Conservation (phyloP, 2,888 invertebrate genomes). For the Himalopsyche tibetana region DNA sequence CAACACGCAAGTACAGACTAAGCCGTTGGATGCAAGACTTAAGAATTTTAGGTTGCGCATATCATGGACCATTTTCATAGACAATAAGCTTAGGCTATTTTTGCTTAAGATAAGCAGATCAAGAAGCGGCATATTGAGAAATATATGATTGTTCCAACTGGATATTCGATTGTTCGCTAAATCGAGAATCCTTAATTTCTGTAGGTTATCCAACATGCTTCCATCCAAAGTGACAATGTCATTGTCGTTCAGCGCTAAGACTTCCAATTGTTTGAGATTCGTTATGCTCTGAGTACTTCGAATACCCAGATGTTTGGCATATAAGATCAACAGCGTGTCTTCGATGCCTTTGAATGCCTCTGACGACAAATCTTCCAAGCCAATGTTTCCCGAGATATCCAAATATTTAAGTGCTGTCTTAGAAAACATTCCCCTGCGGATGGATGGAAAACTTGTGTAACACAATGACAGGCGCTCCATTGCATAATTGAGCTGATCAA, state of each 20-base stretch:
- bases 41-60: constrained; percentile 73
- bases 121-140: constrained; percentile 71
- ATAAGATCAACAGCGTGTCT: constrained; percentile 72
- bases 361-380: constrained; percentile 69
- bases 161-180: constrained; percentile 76
- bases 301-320: constrained; percentile 73
- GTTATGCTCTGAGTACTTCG: constrained; percentile 70
- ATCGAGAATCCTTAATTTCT: constrained; percentile 74
- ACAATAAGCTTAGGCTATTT: constrained; percentile 78
- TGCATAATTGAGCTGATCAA: constrained; percentile 68
- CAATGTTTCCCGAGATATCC: constrained; percentile 78
- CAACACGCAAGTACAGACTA: constrained; percentile 78
- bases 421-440: constrained; percentile 71
- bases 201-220: constrained; percentile 69
- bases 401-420: constrained; percentile 73
- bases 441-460: constrained; percentile 71
- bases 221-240: constrained; percentile 72
- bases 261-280: constrained; percentile 71
- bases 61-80: constrained; percentile 77
- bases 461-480: constrained; percentile 73
- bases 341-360: constrained; percentile 72
- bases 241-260: constrained; percentile 75
- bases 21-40: constrained; percentile 77
- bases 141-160: constrained; percentile 76
- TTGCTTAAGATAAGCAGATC: constrained; percentile 73